Evolutionary conservation across 2,113 vertebrate genomes (phyloP).

Genomic region (Cryptotis parvus): DNA sequence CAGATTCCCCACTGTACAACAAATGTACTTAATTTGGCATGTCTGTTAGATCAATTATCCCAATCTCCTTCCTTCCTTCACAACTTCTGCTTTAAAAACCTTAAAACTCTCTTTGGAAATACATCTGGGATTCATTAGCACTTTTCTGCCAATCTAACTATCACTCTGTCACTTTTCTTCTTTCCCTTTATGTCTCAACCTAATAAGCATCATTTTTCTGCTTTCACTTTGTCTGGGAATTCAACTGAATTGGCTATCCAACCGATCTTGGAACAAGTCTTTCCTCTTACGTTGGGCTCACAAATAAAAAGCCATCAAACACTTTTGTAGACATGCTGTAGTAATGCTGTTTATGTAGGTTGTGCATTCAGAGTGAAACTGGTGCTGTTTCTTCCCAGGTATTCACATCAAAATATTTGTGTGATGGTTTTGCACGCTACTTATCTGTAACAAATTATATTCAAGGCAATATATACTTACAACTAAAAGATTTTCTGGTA

Average conservation of each 20-base stretch:
- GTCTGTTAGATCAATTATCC: constrained; percentile 78
- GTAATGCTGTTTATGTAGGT: constrained; percentile 66
- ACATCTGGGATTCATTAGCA: constrained; percentile 81
- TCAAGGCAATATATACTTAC: constrained; percentile 18
- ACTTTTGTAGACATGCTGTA: constrained; percentile 30
- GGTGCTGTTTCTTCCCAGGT: constrained; percentile 49
- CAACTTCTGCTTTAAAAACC: constrained; percentile 74
- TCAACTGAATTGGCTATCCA: constrained; percentile 55
- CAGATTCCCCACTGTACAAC: constrained; percentile 78
- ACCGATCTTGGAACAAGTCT: not conserved
- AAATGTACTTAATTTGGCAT: constrained; percentile 84
- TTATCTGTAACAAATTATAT: constrained; percentile 22
- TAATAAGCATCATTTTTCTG: constrained; percentile 56
- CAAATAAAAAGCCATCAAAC: constrained; percentile 64
- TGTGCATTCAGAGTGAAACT: constrained; percentile 54
- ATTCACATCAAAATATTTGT: constrained; percentile 58
- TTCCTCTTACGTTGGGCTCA: constrained; percentile 61
- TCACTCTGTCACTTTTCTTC: constrained; percentile 58
- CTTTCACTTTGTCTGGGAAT: constrained; percentile 67
- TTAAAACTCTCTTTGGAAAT: constrained; percentile 79
- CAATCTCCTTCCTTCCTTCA: constrained; percentile 76
- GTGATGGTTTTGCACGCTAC: constrained; percentile 38
- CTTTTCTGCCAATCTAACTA: constrained; percentile 70
- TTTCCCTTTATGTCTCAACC: constrained; percentile 51
- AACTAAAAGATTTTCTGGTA: constrained; percentile 22